These are phyloP conservation scores for Parnassius apollo DNA, from an alignment of 2,888 invertebrate genomes.

Conservation along the genomic window DNA sequence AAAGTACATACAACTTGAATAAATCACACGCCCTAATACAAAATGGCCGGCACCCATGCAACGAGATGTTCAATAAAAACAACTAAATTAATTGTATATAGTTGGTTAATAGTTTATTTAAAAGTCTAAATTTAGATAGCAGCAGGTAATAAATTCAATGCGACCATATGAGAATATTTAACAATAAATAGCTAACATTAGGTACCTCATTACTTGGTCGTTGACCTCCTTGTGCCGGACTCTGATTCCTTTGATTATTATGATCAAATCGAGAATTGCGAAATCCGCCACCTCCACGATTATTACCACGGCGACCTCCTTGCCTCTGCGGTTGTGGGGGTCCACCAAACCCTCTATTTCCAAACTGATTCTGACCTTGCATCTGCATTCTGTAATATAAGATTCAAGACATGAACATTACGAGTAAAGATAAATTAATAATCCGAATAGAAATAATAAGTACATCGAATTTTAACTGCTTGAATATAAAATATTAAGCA, in stretches of 20 bases:
- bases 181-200: slow-evolving; percentile 10
- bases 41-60: slow-evolving; percentile 21
- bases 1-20: too few relatives aligned
- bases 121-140: too few relatives aligned
- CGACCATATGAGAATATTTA: slow-evolving; percentile 11
- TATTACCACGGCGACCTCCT: slow-evolving; percentile 62
- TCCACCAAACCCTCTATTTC: slow-evolving; percentile 71
- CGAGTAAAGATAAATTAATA: too few relatives aligned
- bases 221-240: slow-evolving; percentile 68
- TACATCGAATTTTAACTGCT: too few relatives aligned
- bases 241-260: slow-evolving; percentile 51
- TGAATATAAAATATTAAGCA: too few relatives aligned
- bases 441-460: too few relatives aligned
- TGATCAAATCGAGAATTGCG: slow-evolving; percentile 72
- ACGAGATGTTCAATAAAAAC: neutral
- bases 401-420: neutral
- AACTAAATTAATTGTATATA: neutral
- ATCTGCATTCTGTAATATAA: slow-evolving; percentile 52
- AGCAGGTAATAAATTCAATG: too few relatives aligned
- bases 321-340: slow-evolving; percentile 74
- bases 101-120: too few relatives aligned
- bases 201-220: slow-evolving; percentile 65
- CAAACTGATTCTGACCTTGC: slow-evolving; percentile 72
- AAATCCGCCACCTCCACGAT: slow-evolving; percentile 54
- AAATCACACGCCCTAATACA: neutral